These are phyloP conservation scores for Allobates femoralis DNA, from an alignment of 2,797 vertebrate species.

Conservation along the genomic window DNA sequence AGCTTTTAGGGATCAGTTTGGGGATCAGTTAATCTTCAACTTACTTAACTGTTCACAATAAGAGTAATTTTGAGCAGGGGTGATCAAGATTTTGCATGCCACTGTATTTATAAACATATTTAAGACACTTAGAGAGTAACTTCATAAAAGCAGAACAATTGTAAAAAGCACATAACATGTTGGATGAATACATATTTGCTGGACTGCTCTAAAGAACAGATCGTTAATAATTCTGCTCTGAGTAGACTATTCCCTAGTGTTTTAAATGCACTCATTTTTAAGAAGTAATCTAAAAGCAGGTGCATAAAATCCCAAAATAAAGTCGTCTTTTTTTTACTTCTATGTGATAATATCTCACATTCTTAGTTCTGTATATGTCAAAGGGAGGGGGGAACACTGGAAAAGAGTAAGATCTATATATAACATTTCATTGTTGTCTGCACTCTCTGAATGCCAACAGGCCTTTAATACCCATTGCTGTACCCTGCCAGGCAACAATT, in stretches of 20 bases:
- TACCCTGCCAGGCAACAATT: background rate
- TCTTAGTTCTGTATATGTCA: background rate
- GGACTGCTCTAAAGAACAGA: background rate
- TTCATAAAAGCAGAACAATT: background rate
- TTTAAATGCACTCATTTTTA: background rate
- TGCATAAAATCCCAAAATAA: background rate
- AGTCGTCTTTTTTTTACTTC: too few species aligned
- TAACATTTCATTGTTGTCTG: background rate
- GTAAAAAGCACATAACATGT: background rate
- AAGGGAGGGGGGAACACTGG: background rate
- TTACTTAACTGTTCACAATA: too few species aligned
- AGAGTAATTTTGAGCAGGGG: too few species aligned
- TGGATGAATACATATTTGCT: background rate
- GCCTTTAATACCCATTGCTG: background rate
- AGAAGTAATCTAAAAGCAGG: background rate
- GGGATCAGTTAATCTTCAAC: too few species aligned
- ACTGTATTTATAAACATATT: too few species aligned
- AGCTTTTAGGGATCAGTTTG: too few species aligned
- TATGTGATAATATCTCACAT: background rate
- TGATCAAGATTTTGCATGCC: too few species aligned
- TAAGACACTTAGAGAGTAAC: background rate
- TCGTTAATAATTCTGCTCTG: background rate
- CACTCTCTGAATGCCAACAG: background rate
- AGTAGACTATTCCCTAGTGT: background rate
- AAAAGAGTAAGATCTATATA: background rate